Evolutionary conservation across 1,140 invertebrate genomes (phyloP), one percentile per base, ranked within the genome.

Genomic region (Tetragnatha versicolor): DNA sequence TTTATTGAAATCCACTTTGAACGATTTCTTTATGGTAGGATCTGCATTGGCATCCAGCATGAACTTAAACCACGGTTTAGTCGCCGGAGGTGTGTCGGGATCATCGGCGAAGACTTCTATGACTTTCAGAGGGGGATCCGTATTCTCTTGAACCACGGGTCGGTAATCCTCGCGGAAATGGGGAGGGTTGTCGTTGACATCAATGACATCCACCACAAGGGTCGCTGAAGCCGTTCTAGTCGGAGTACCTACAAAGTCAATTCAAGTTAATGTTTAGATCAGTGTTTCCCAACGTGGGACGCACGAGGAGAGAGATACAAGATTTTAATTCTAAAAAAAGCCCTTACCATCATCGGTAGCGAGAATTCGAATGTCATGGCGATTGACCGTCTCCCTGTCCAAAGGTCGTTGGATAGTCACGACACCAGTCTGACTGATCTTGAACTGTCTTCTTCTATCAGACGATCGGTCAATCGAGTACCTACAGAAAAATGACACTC

Each of bases 181-280:
- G 14, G 89, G 89, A n/a, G 86, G 86, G 82, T 90, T 98, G 83
- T 98, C 97, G 85, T 98, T 99, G 70, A 98, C 96, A 83, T 98
- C 97, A 84, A 94, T 93, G 0, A 99, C 95, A 78, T 96, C 94
- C 0, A 98, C 94, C 0, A 94, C 96, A 20, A 99, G 87, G 1
- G 95, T 98, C 0, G 96, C 96, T 2, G 96, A 98, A 3, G 97
- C 96, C 5, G 96, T 98, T 87, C 95, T 94, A 0, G 95, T 92
- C 9, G 96, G 96, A 60, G 83, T 82, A 77, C 88, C 87, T 87
- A 49, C 35, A 68, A 49, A 3, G 1, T 60, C 58, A 65, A 39
- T 25, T 39, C 20, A 53, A 45, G 39, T n/a, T n/a, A n/a, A n/a
- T n/a, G n/a, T n/a, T n/a, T n/a, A n/a, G n/a, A n/a, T n/a, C n/a